Conservation (phyloP, 1,140 invertebrate species). For the Mactra quadrangularis region DNA sequence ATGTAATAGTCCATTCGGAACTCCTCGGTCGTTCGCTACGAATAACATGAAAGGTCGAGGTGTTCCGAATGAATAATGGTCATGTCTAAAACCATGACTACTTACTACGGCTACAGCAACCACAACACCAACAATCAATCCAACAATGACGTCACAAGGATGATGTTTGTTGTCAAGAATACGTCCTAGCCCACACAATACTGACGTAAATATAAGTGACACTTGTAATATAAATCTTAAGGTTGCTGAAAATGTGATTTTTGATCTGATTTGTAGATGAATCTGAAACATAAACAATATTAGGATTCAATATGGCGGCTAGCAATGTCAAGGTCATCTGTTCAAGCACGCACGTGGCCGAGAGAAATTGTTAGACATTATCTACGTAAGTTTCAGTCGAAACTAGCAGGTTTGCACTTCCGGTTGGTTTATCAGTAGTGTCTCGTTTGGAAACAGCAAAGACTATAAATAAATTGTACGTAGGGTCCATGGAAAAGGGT, state of each 20-base stretch:
- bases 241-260: constrained; percentile 80
- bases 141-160: constrained; percentile 92
- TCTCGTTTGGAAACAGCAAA: no score
- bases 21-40: no score
- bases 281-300: constrained; percentile 64
- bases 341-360: neutral
- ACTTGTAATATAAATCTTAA: constrained; percentile 88
- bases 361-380: neutral
- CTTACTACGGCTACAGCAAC: constrained; percentile 84
- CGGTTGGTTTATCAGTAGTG: no score
- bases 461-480: no score
- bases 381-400: neutral
- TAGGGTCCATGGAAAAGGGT: no score
- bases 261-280: constrained; percentile 67
- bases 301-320: no score
- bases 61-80: no score
- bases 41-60: no score
- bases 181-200: constrained; percentile 85
- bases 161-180: constrained; percentile 98
- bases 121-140: constrained; percentile 86
- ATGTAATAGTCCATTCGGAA: no score
- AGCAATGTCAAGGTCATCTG: no score
- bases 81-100: no score
- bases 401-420: neutral
- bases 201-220: constrained; percentile 86